A percentile compares a stretch with the other conserved stretches of the same genome.
phyloP scores from a whole-genome alignment of 2,797 vertebrate species.

The Rhinophrynus dorsalis region DNA sequence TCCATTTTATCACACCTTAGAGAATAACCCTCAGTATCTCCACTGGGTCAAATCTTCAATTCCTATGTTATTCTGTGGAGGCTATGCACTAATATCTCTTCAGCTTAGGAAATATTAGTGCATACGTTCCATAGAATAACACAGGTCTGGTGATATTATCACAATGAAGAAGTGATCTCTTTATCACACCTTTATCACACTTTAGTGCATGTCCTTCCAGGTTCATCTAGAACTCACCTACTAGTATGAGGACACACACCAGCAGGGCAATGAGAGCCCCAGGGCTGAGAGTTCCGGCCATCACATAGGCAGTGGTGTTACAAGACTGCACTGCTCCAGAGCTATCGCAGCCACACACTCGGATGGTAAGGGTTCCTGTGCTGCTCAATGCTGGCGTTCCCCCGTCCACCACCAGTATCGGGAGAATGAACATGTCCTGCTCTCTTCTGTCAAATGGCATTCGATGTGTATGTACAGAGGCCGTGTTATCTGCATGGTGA shows the following conservation, averaged over 20 bases:
- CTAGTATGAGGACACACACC: slow-evolving; percentile 93
- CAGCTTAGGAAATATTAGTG: no score
- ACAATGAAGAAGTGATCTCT: no score
- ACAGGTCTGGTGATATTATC: no score
- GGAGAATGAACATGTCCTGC: slow-evolving; percentile 92
- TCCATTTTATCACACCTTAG: no score
- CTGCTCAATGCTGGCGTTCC: slow-evolving; percentile 92
- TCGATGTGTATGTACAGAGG: slow-evolving; percentile 85
- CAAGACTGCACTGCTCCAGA: slow-evolving; percentile 90
- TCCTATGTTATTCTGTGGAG: no score
- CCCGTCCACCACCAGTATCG: slow-evolving; percentile 92
- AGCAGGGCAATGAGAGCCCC: slow-evolving; percentile 95
- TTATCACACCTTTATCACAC: no score
- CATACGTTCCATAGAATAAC: no score
- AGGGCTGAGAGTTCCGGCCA: slow-evolving; percentile 88
- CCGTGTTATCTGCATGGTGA: slow-evolving; percentile 83
- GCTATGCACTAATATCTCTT: no score
- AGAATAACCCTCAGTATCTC: no score
- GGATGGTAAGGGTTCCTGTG: slow-evolving; percentile 94
- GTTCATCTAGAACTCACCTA: slow-evolving; percentile 89
- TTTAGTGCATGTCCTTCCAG: no score
- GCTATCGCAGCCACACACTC: slow-evolving; percentile 89
- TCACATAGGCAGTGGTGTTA: slow-evolving; percentile 87
- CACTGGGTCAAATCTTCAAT: no score
- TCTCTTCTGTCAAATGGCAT: slow-evolving; percentile 92